phyloP scores from a whole-genome alignment of 2,113 vertebrate species.

The Cebus imitator region DNA sequence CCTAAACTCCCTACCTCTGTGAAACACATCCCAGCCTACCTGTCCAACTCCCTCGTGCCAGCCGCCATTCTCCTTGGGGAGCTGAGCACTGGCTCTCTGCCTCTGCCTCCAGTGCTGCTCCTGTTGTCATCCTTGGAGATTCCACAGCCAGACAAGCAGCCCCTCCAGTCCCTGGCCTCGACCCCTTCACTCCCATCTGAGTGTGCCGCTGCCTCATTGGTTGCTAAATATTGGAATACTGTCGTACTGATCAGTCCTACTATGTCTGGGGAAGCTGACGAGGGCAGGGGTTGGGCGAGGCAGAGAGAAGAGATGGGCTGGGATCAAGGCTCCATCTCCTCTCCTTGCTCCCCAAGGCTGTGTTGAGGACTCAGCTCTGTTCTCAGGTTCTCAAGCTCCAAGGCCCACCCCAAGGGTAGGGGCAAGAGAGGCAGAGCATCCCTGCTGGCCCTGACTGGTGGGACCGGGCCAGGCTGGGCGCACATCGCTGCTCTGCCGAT shows the following conservation, averaged over 20 bases:
- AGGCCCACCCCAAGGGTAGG: neutral
- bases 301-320: neutral
- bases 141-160: neutral
- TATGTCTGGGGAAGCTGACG: neutral
- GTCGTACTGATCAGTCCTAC: neutral
- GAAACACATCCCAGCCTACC: neutral
- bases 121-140: neutral
- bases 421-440: neutral
- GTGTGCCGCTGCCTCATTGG: rapidly evolving
- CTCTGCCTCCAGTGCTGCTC: neutral
- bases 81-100: rapidly evolving
- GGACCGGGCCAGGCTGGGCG: neutral
- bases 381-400: neutral
- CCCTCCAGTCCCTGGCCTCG: neutral
- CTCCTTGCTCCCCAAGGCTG: neutral
- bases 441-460: neutral
- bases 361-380: neutral
- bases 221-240: neutral
- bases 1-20: neutral
- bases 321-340: no score
- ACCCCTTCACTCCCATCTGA: neutral
- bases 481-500: neutral
- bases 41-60: neutral
- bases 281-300: neutral
- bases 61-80: neutral